These are phyloP conservation scores for Microtus ochrogaster DNA, from an alignment of 2,113 vertebrate species.

Conservation along the genomic window DNA sequence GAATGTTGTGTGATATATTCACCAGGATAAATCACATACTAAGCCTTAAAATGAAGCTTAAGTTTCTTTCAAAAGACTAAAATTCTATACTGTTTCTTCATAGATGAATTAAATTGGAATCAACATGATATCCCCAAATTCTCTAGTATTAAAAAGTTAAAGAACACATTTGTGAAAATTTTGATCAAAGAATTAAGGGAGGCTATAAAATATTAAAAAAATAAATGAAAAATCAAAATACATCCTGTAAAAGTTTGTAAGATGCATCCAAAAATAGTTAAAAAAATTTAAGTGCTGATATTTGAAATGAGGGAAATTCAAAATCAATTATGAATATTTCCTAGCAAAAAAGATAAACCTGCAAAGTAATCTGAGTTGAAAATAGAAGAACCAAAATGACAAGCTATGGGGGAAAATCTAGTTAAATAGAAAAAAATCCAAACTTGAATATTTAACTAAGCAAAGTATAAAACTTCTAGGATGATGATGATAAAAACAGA, in stretches of 20 bases:
- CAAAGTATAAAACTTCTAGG: not conserved
- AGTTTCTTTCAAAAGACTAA: not conserved
- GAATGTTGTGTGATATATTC: not conserved
- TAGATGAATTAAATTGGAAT: slow-evolving; percentile 27
- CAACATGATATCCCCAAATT: not conserved
- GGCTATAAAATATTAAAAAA: slow-evolving; percentile 33
- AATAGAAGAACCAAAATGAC: not conserved
- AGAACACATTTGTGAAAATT: not conserved
- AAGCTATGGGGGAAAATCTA: not conserved
- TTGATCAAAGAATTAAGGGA: not conserved
- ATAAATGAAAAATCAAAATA: slow-evolving; percentile 8
- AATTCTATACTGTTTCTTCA: not conserved
- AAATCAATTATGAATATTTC: not conserved
- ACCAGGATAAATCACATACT: not conserved
- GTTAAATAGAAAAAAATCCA: not conserved
- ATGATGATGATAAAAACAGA: not conserved
- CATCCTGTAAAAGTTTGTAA: not conserved
- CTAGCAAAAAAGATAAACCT: not conserved
- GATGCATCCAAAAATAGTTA: not conserved
- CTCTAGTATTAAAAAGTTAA: slow-evolving; percentile 18
- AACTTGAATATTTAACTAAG: not conserved
- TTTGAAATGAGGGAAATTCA: slow-evolving; percentile 11
- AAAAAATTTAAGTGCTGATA: not conserved
- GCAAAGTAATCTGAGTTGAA: not conserved
- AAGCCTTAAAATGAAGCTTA: not conserved